Evolutionary conservation across 2,113 vertebrate genomes (phyloP).

Genomic region (Chelonoidis abingdonii): DNA sequence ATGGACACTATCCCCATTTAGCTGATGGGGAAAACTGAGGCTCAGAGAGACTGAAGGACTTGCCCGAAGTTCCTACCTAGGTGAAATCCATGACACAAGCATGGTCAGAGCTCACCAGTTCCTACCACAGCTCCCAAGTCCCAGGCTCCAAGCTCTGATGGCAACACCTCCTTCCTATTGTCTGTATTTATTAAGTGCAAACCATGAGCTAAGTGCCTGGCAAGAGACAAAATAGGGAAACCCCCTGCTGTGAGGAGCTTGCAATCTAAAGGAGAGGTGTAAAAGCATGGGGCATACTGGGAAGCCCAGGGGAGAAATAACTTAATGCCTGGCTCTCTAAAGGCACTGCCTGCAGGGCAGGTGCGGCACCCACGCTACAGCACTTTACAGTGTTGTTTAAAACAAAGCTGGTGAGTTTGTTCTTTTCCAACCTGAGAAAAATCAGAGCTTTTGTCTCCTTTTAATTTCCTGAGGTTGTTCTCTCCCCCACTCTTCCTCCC

Average conservation of each 20-base stretch:
- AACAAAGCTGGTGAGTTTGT: not conserved
- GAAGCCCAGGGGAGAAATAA: not conserved
- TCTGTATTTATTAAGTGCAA: not conserved
- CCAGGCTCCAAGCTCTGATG: not conserved
- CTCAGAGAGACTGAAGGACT: constrained; percentile 74
- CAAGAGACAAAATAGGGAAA: constrained; percentile 15
- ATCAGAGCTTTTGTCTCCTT: not conserved
- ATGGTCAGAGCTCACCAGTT: constrained; percentile 35
- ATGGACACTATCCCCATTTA: constrained; percentile 74
- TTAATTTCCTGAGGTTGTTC: not conserved
- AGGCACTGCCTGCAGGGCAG: not conserved
- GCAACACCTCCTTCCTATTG: not conserved
- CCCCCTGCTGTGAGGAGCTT: not conserved
- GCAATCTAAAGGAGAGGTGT: not conserved
- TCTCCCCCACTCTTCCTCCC: not conserved
- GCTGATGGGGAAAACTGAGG: constrained; percentile 71
- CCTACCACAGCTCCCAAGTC: constrained; percentile 50
- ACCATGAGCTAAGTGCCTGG: not conserved
- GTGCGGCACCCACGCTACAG: not conserved
- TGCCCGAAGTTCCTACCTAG: constrained; percentile 30
- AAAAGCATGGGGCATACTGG: not conserved
- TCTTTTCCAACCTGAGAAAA: not conserved
- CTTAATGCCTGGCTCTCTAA: constrained; percentile 1
- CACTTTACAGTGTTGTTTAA: not conserved
- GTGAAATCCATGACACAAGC: constrained; percentile 56